A percentile compares a stretch with the other conserved stretches of the same genome.
Conservation (phyloP, 2,113 vertebrate genomes). For the Eurystomus gularis region DNA sequence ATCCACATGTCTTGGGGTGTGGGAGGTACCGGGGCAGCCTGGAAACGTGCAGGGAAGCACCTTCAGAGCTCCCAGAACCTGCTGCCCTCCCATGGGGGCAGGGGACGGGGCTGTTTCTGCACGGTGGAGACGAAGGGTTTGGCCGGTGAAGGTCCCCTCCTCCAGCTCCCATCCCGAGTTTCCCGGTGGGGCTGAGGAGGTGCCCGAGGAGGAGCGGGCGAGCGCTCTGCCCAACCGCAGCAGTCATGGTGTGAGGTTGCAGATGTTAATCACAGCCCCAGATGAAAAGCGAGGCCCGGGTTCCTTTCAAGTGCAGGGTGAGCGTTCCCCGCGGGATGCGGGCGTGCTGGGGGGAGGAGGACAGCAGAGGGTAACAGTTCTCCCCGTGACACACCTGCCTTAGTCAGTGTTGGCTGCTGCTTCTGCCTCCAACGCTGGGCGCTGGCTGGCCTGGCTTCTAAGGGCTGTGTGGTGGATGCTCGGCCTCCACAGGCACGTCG, state of each 20-base stretch:
- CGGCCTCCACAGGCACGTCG: not conserved
- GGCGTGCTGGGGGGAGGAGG: not conserved
- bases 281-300: not conserved
- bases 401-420: not conserved
- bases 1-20: not conserved
- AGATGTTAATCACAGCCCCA: not conserved
- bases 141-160: too few species aligned
- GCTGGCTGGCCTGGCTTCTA: too few species aligned
- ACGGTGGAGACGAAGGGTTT: too few species aligned
- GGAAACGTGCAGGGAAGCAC: not conserved
- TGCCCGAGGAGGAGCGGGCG: not conserved
- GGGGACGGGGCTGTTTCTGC: not conserved
- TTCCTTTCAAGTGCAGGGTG: not conserved
- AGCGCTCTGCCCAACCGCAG: not conserved
- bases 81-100: not conserved
- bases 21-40: not conserved
- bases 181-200: not conserved
- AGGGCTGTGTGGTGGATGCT: rapidly evolving
- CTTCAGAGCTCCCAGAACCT: not conserved
- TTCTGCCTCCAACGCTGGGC: not conserved
- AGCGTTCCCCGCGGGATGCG: not conserved
- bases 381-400: not conserved
- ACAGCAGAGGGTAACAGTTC: not conserved
- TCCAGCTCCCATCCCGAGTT: too few species aligned
- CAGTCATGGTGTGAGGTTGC: not conserved